Percentiles rank a stretch among this genome's conserved stretches.
phyloP scores from a whole-genome alignment of 2,113 vertebrate genomes.

The Podocnemis expansa region DNA sequence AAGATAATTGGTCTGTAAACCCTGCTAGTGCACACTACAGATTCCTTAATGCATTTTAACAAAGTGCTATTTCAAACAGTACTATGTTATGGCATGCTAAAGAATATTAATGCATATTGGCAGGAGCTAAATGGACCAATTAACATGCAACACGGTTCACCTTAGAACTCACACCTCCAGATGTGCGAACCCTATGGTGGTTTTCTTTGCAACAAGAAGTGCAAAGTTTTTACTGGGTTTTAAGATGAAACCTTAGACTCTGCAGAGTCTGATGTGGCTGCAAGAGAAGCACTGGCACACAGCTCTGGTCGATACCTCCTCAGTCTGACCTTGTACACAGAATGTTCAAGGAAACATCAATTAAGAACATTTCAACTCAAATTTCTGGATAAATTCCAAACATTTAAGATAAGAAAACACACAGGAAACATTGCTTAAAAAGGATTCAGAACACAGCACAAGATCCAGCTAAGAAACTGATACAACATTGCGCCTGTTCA shows the following conservation, averaged over 20 bases:
- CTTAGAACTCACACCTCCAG: background rate
- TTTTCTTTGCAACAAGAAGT: background rate
- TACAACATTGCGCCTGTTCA: background rate
- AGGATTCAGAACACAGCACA: background rate
- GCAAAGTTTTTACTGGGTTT: background rate
- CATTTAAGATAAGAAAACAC: background rate
- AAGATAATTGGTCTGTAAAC: background rate
- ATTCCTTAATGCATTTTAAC: background rate
- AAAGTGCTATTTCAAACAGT: background rate
- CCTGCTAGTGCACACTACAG: background rate
- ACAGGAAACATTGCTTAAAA: background rate
- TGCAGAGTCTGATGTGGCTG: background rate
- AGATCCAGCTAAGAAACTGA: background rate
- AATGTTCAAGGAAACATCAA: background rate
- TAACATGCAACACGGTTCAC: background rate
- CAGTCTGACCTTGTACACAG: background rate
- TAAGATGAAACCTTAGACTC: background rate
- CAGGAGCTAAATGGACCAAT: background rate
- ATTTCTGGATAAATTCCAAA: background rate
- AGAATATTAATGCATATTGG: background rate
- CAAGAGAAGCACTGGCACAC: background rate
- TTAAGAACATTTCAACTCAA: background rate
- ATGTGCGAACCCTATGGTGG: background rate
- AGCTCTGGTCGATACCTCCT: background rate
- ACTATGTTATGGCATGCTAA: background rate